phyloP scores from a whole-genome alignment of 1,140 invertebrate genomes.

The Drosophila gunungcola region DNA sequence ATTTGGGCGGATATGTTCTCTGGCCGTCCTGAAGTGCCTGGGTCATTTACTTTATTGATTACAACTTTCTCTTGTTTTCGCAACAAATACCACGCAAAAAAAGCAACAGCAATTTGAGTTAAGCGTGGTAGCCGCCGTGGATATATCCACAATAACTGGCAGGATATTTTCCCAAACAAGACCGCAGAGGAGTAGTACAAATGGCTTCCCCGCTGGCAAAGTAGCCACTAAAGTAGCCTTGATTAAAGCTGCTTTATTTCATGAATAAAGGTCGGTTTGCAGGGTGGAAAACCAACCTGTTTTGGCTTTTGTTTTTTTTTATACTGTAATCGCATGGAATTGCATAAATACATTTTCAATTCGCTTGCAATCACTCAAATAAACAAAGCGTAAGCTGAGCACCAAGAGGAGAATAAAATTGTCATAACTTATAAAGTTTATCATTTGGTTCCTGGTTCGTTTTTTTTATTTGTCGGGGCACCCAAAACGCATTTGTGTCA shows the following conservation, averaged over 20 bases:
- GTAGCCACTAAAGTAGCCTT: conserved; percentile 46
- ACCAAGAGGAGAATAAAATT: conserved; percentile 44
- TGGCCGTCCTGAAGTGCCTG: conserved; percentile 49
- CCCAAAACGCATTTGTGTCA: conserved; percentile 72
- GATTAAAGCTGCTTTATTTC: conserved; percentile 51
- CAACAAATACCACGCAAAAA: conserved; percentile 7
- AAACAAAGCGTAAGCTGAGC: conserved; percentile 43
- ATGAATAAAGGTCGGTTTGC: not conserved
- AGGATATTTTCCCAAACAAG: conserved; percentile 22
- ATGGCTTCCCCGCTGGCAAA: conserved; percentile 6
- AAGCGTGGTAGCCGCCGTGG: conserved; percentile 16
- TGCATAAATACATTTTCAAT: conserved; percentile 72
- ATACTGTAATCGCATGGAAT: conserved; percentile 43
- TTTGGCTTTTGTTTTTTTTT: conserved; percentile 18
- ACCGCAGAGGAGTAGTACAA: not conserved
- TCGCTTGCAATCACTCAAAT: conserved; percentile 52
- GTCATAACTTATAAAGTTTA: conserved; percentile 77
- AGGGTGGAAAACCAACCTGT: not conserved
- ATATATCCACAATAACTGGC: conserved; percentile 32
- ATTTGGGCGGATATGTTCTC: conserved; percentile 48
- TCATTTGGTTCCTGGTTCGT: conserved; percentile 48
- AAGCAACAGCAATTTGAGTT: conserved; percentile 43
- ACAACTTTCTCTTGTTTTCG: conserved; percentile 59
- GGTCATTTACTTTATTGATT: conserved; percentile 79
- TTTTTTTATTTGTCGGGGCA: conserved; percentile 20